phyloP scores from a whole-genome alignment of 2,797 vertebrate species.

The Myotis vivesi region DNA sequence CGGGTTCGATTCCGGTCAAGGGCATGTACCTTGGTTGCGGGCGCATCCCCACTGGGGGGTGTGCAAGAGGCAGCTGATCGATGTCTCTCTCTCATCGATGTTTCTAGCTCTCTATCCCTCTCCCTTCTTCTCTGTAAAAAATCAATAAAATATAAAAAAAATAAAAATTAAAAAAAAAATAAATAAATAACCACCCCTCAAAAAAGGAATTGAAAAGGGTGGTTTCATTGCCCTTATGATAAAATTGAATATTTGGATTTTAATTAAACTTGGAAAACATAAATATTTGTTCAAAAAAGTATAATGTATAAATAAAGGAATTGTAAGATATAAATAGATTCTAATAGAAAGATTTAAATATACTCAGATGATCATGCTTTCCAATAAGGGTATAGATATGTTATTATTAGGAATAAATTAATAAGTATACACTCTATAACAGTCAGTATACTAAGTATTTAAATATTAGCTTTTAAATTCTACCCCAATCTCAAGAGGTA shows the following conservation, averaged over 20 bases:
- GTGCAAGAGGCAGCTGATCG: too few species aligned
- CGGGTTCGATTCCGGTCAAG: too few species aligned
- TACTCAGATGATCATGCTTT: neutral
- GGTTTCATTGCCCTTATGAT: neutral
- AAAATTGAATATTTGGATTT: constrained; percentile 22
- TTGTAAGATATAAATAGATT: neutral
- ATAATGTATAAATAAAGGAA: neutral
- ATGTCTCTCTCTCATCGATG: too few species aligned
- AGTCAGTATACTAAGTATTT: neutral
- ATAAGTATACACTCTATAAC: neutral
- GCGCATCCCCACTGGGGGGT: too few species aligned
- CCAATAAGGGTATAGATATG: neutral
- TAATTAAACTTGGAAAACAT: constrained; percentile 16
- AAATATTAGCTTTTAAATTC: constrained; percentile 18
- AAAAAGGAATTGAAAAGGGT: neutral
- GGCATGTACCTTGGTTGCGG: too few species aligned
- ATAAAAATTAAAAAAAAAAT: too few species aligned
- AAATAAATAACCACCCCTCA: neutral
- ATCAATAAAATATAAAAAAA: too few species aligned
- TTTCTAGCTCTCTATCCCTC: too few species aligned
- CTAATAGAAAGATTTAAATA: neutral
- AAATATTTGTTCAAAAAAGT: constrained; percentile 33
- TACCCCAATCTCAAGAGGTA: neutral
- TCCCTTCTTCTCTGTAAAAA: too few species aligned
- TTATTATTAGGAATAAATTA: neutral